These are phyloP conservation scores for Scleropages formosus DNA, from an alignment of 2,797 vertebrate species.

Conservation along the genomic window DNA sequence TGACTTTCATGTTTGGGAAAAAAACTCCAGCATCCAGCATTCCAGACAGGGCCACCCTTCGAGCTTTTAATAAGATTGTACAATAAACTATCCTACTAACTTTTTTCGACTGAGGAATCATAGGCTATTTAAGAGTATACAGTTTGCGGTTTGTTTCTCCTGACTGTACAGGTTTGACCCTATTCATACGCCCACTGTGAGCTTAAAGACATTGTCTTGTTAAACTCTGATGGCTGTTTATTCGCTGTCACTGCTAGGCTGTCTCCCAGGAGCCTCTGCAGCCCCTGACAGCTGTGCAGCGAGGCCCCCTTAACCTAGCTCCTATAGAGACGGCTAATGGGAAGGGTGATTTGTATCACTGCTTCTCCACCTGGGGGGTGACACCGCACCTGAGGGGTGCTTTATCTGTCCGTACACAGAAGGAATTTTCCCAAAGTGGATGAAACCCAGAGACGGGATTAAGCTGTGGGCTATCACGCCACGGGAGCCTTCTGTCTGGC, in stretches of 20 bases:
- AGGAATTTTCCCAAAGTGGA: conserved; percentile 25
- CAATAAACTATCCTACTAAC: conserved; percentile 13
- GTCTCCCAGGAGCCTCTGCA: background rate
- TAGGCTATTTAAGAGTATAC: background rate
- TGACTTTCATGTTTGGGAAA: background rate
- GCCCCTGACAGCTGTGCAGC: background rate
- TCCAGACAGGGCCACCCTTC: background rate
- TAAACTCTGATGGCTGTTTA: background rate
- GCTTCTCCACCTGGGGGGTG: background rate
- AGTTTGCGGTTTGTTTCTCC: background rate
- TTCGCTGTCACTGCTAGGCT: background rate
- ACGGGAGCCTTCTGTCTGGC: background rate
- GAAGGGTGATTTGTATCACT: too few relatives aligned
- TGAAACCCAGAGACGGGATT: conserved; percentile 11
- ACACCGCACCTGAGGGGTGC: background rate
- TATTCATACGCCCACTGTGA: conserved; percentile 16
- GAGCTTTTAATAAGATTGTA: conserved; percentile 31
- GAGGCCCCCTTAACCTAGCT: background rate
- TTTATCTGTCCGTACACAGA: conserved; percentile 29
- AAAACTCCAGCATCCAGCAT: background rate
- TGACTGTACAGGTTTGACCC: background rate
- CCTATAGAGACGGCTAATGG: too few relatives aligned
- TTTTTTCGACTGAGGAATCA: conserved; percentile 5
- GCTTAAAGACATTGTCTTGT: conserved; percentile 6
- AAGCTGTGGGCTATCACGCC: conserved; percentile 23